phyloP scores from a whole-genome alignment of 2,113 vertebrate species.

The Capreolus pygargus region DNA sequence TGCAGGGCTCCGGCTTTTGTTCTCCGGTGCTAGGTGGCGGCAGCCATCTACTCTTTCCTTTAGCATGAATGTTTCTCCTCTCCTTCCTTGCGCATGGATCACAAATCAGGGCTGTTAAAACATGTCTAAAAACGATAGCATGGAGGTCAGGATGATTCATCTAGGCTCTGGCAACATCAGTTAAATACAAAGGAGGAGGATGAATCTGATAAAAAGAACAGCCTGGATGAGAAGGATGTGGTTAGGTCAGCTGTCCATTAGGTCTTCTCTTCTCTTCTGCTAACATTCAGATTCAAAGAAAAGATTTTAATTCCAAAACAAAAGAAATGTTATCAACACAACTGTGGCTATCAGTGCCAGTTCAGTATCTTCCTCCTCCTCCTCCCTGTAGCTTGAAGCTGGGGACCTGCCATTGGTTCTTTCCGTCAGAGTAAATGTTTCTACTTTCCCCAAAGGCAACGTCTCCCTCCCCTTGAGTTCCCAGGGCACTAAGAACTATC shows the following conservation, averaged over 20 bases:
- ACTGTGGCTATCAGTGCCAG: neutral
- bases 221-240: neutral
- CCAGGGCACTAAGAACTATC: neutral
- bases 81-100: neutral
- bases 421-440: neutral
- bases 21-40: neutral
- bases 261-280: neutral
- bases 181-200: neutral
- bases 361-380: neutral
- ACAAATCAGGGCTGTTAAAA: neutral
- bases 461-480: neutral
- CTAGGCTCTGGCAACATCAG: neutral
- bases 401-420: neutral
- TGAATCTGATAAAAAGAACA: neutral
- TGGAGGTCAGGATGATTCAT: neutral
- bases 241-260: neutral
- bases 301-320: conserved; percentile 15
- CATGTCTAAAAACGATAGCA: neutral
- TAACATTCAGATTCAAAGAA: neutral
- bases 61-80: neutral
- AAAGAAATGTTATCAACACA: neutral
- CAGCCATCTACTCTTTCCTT: neutral
- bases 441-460: neutral
- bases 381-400: neutral
- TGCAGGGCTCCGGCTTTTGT: neutral